Conservation (phyloP, 2,113 vertebrate species). For the Lepus europaeus region DNA sequence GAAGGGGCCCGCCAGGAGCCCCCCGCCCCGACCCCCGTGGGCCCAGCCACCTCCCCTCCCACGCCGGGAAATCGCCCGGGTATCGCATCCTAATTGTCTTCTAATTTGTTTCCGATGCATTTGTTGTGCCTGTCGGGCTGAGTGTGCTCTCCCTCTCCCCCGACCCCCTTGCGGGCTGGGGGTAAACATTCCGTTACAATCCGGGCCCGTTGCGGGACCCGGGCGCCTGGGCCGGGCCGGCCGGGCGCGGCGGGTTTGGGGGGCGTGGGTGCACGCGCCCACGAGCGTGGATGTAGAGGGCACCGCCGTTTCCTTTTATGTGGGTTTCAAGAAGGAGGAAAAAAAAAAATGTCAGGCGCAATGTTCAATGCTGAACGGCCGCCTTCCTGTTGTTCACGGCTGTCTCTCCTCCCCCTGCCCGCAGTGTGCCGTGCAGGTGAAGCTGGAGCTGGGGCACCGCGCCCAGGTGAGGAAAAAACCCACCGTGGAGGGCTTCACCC, state of each 20-base stretch:
- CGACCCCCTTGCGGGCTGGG: slow-evolving; percentile 51
- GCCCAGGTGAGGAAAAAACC: slow-evolving; percentile 98
- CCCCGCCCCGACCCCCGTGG: neutral
- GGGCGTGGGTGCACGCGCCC: slow-evolving; percentile 70
- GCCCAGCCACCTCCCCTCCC: slow-evolving; percentile 40
- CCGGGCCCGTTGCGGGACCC: neutral
- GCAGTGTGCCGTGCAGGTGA: slow-evolving; percentile 99
- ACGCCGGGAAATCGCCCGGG: slow-evolving; percentile 47
- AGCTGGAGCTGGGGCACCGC: slow-evolving; percentile 98
- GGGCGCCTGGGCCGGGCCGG: neutral
- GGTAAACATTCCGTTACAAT: slow-evolving; percentile 83
- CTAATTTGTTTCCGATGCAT: slow-evolving; percentile 74
- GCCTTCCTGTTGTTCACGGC: slow-evolving; percentile 80
- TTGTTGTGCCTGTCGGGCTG: slow-evolving; percentile 62
- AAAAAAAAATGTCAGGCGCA: slow-evolving; percentile 80
- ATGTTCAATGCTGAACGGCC: slow-evolving; percentile 56
- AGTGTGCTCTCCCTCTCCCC: neutral
- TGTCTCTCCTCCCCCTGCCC: slow-evolving; percentile 70
- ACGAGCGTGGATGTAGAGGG: slow-evolving; percentile 79
- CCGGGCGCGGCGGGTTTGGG: neutral
- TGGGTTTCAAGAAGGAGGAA: slow-evolving; percentile 73
- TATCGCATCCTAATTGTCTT: slow-evolving; percentile 67
- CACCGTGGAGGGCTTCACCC: slow-evolving; percentile 98
- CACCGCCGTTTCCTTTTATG: slow-evolving; percentile 83
- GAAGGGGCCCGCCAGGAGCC: slow-evolving; percentile 59